Percentiles rank a stretch among this genome's conserved stretches.
Conservation (phyloP, 2,888 invertebrate species). For the Cephus pygmeus region DNA sequence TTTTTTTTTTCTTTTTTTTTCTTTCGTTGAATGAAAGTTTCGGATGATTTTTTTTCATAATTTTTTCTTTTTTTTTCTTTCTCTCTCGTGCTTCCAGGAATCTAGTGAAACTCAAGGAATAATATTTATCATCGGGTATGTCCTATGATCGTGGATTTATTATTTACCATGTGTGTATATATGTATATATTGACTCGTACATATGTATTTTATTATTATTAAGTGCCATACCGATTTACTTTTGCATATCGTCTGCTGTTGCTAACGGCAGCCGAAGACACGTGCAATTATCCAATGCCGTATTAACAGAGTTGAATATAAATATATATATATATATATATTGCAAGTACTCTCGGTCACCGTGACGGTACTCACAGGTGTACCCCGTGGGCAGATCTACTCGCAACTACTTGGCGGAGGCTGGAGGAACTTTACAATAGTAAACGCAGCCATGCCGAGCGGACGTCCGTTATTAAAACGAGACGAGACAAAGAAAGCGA, state of each 20-base stretch:
- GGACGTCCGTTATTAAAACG: neutral
- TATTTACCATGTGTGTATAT: neutral
- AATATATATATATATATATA: no score
- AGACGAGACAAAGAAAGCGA: neutral
- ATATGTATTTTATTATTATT: neutral
- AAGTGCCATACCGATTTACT: neutral
- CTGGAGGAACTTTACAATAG: neutral
- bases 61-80: neutral
- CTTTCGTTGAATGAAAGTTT: neutral
- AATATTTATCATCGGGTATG: neutral
- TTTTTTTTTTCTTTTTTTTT: neutral
- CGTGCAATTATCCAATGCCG: neutral
- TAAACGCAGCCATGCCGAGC: neutral
- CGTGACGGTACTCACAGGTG: neutral
- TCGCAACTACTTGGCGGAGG: neutral
- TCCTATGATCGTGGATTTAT: neutral
- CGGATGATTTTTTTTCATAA: neutral
- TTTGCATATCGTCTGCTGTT: neutral
- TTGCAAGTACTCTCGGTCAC: neutral
- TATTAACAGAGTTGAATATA: neutral
- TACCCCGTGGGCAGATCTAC: neutral
- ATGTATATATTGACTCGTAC: no score
- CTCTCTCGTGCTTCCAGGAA: neutral
- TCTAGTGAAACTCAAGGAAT: neutral
- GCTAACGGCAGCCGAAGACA: neutral